Percentiles rank a stretch among this genome's conserved stretches.
phyloP scores from a whole-genome alignment of 2,797 vertebrate species.

The Semaprochilodus insignis region DNA sequence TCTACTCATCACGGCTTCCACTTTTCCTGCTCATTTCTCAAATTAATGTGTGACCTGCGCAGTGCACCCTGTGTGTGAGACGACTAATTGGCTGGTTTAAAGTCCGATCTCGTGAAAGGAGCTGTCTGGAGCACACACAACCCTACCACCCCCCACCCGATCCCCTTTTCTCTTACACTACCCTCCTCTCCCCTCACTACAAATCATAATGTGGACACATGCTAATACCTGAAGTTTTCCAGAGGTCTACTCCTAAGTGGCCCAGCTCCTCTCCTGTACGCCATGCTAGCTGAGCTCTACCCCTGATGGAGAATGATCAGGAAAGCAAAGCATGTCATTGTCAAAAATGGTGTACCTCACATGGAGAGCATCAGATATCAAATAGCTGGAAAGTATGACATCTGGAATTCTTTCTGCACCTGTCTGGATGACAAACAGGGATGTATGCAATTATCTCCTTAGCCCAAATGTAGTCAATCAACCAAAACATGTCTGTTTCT shows the following conservation, averaged over 20 bases:
- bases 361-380: background rate
- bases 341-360: background rate
- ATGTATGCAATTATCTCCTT: background rate
- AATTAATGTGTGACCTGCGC: constrained; percentile 61
- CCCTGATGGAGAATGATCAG: constrained; percentile 34
- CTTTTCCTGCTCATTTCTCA: constrained; percentile 58
- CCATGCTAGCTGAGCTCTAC: constrained; percentile 7
- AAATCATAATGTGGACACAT: constrained; percentile 52
- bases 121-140: constrained; percentile 38
- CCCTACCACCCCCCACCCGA: background rate
- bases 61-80: constrained; percentile 59
- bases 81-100: constrained; percentile 62
- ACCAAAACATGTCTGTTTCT: background rate
- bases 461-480: background rate
- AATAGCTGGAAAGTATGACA: background rate
- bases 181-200: constrained; percentile 33
- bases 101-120: constrained; percentile 56
- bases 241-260: constrained; percentile 54
- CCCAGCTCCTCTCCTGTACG: constrained; percentile 36
- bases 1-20: constrained; percentile 49
- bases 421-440: background rate
- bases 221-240: constrained; percentile 60
- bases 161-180: background rate
- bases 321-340: constrained; percentile 22
- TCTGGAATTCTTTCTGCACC: background rate